These are phyloP conservation scores for Sebastes jordani DNA, from an alignment of 2,797 vertebrate genomes.

Conservation along the genomic window DNA sequence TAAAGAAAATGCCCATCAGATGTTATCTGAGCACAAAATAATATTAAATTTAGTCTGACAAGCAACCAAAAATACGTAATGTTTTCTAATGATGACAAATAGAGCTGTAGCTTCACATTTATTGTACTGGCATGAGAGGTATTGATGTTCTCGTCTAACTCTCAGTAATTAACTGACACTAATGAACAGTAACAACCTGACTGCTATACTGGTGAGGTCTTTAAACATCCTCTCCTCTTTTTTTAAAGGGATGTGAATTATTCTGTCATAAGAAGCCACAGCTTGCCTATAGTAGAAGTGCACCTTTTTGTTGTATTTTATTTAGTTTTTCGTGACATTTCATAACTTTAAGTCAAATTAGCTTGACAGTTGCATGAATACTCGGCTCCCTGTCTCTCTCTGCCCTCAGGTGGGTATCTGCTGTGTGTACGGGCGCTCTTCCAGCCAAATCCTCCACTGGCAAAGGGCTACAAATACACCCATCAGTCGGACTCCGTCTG, in stretches of 20 bases:
- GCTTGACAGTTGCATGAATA: slow-evolving; percentile 44
- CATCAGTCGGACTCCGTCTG: slow-evolving; percentile 57
- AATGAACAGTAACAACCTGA: background rate
- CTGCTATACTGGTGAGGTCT: background rate
- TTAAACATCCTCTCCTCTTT: background rate
- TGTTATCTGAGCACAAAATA: background rate
- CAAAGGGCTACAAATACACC: slow-evolving; percentile 72
- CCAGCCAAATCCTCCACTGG: slow-evolving; percentile 59
- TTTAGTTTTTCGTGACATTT: slow-evolving; percentile 34
- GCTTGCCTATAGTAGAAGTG: background rate
- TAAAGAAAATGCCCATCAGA: background rate
- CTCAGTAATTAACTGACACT: background rate
- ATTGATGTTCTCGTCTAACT: background rate
- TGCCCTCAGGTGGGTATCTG: slow-evolving; percentile 63
- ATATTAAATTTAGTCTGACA: background rate
- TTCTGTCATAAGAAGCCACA: background rate
- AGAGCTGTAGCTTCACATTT: background rate
- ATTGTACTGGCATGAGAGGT: background rate
- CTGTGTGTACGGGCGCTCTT: slow-evolving; percentile 19
- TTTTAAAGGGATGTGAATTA: background rate
- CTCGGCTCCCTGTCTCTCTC: background rate
- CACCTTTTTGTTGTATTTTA: background rate
- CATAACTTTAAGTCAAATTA: slow-evolving; percentile 21
- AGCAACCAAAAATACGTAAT: background rate
- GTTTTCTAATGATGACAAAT: background rate